Evolutionary conservation across 2,888 invertebrate species (phyloP), one percentile per base, ranked within the genome.

Genomic region (Leptogaster cylindrica): DNA sequence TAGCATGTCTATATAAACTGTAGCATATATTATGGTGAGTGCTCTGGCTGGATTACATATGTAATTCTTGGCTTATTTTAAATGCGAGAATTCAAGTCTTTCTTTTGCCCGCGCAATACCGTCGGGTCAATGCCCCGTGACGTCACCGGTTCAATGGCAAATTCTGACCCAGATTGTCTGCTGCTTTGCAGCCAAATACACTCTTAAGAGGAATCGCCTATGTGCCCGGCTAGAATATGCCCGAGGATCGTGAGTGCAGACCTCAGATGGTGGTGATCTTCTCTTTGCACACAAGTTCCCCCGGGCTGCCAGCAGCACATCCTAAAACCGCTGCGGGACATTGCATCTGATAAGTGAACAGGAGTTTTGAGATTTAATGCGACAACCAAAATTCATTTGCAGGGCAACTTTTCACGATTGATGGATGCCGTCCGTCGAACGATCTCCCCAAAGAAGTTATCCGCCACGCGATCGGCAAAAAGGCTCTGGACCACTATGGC

Each of bases 81-180:
- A 65, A 52, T 68, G 68, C 52, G 68, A 50, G 67, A 65, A 61
- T 68, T 66, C 65, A 61, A 27, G 31, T 68, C 44, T 46, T 66
- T 65, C 41, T 63, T 66, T 61, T 61, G 61, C 41, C 68, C 39
- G 16, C 16, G 31, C 58, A 68, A 68, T 58, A 68, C 65, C 64
- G 68, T 66, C 66, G 64, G 78, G 77, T 78, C 78, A 77, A 75
- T 78, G 79, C 77, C 76, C 80, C 76, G 76, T 80, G 80, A 80
- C 80, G 80, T 80, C 80, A 80, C 77, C 79, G 78, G 80, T 80
- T 80, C 80, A 80, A 80, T 80, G 80, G 79, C 80, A 80, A 80
- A 80, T 77, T 80, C 77, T 80, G 80, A 80, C 80, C 80, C 79
- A 80, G 79, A 80, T 80, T 80, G 80, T 79, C 79, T 79, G 79